Evolutionary conservation across 2,888 invertebrate species (phyloP).

Genomic region (Leuctra nigra): DNA sequence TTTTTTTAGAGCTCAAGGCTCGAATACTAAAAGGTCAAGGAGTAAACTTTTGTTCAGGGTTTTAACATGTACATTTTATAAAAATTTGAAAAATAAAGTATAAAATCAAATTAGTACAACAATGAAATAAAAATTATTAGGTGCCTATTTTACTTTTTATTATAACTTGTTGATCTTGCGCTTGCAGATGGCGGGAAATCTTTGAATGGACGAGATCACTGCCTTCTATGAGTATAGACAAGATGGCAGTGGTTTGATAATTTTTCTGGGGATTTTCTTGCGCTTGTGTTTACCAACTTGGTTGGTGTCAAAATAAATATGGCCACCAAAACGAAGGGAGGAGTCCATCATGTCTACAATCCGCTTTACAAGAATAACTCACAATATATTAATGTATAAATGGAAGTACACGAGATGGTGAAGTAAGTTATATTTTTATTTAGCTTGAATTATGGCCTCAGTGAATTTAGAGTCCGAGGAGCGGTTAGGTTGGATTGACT

Average conservation of each 20-base stretch:
- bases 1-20: too few species aligned
- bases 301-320: slow-evolving; percentile 1
- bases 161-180: too few species aligned
- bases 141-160: too few species aligned
- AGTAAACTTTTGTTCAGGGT: too few species aligned
- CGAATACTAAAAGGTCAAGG: too few species aligned
- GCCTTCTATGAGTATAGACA: too few species aligned
- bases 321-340: slow-evolving; percentile 17
- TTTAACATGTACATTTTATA: too few species aligned
- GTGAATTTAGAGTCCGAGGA: slow-evolving; percentile 23
- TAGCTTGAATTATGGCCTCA: slow-evolving; percentile 22
- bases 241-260: not conserved
- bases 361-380: not conserved
- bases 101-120: too few species aligned
- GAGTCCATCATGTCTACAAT: not conserved
- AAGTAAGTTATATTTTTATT: not conserved
- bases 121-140: too few species aligned
- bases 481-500: slow-evolving; percentile 59
- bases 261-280: not conserved
- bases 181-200: too few species aligned
- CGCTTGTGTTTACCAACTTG: not conserved
- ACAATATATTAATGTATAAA: not conserved
- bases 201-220: too few species aligned
- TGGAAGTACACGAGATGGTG: not conserved
- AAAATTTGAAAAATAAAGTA: too few species aligned